Evolutionary conservation across 2,888 invertebrate species (phyloP), one percentile per base, ranked within the genome.

Genomic region (Stenoptilia bipunctidactyla): DNA sequence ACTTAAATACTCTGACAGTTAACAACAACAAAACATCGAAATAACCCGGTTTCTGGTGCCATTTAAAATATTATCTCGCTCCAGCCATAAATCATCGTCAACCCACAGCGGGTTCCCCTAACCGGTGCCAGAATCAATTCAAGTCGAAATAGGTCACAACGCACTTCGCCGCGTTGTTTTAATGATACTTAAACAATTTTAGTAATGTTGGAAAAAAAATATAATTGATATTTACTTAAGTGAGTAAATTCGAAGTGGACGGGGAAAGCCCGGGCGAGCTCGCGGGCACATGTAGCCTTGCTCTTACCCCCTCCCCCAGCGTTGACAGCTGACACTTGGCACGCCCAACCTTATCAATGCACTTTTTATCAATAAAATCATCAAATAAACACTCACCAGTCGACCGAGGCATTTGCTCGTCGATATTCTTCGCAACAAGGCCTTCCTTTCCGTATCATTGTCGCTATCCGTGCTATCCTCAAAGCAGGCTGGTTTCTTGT

Each of bases 331-430:
- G 60, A 40, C 45, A 35, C 40, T 42, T 50, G 66, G 62, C 75
- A 76, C 77, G 74, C 77, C 76, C 76, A 56, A 54, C 41, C 39
- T 40, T 39, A 43, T 36, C 43, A 42, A 34, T 34, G 13, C 13
- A 34, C 13, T 25, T 30, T 34, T 14, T 15, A 43, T 38, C n/a
- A 34, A 42, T 38, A 55, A 36, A 44, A 38, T 34, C 38, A 49
- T 40, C 38, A 27, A 42, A 15, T 40, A 33, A 34, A 10, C 15
- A 39, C 59, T 59, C 85, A 93, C 93, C 87, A 92, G 86, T 75
- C 89, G 88, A 70, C 91, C 92, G 67, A 92, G 89, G 72, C 91
- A 91, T 73, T 90, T 90, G 77, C 92, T 92, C 45, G 92, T 93
- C 45, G 93, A 93, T 66, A 93, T 87, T 60, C 92, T 88, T 61